phyloP scores from a whole-genome alignment of 2,888 invertebrate species.

The Sphinx pinastri region DNA sequence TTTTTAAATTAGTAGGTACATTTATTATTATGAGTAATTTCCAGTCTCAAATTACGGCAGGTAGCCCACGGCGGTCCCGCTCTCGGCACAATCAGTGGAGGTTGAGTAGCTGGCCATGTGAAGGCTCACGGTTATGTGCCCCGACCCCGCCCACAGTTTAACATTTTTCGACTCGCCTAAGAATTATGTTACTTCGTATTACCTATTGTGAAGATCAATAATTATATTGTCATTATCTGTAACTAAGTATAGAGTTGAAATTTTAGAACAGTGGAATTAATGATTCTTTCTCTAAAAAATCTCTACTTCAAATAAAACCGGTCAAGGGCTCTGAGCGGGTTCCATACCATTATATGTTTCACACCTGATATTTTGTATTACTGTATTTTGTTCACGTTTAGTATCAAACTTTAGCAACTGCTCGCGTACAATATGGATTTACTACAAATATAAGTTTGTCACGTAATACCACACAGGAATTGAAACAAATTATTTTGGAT shows the following conservation, averaged over 20 bases:
- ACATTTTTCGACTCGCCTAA: constrained; percentile 76
- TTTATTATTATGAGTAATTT: constrained; percentile 83
- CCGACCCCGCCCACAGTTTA: constrained; percentile 78
- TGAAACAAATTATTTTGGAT: no score
- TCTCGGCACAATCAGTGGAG: constrained; percentile 59
- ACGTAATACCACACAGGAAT: no score
- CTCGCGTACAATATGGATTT: no score
- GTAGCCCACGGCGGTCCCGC: constrained; percentile 75
- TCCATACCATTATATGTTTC: no score
- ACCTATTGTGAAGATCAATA: constrained; percentile 71
- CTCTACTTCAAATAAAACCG: no score
- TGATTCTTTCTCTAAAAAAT: background rate
- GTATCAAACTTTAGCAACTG: no score
- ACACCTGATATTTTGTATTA: no score
- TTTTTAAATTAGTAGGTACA: constrained; percentile 74
- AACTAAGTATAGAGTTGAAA: constrained; percentile 38
- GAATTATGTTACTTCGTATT: constrained; percentile 74
- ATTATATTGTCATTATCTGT: constrained; percentile 70
- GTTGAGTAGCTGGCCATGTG: constrained; percentile 49
- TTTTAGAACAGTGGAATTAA: background rate
- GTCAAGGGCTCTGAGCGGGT: no score
- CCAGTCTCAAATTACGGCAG: constrained; percentile 79
- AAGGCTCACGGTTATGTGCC: constrained; percentile 66
- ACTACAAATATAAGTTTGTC: no score
- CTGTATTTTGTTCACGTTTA: no score